Evolutionary conservation across 2,888 invertebrate genomes (phyloP).

Genomic region (Gymnosoma rotundatum): DNA sequence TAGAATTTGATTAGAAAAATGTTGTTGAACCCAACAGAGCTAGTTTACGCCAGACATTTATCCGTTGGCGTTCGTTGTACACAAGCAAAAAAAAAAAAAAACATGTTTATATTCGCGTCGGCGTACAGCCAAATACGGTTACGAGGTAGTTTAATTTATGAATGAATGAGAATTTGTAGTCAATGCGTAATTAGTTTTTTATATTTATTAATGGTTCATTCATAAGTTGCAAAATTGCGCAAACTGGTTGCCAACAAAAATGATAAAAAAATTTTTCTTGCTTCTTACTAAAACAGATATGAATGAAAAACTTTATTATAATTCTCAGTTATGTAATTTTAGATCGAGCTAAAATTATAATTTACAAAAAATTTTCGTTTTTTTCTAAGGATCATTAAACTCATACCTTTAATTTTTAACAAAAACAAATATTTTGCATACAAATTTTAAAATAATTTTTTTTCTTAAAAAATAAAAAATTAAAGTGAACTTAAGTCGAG

Average conservation of each 20-base stretch:
- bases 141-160: constrained; percentile 17
- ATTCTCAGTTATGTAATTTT: too few relatives aligned
- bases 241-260: constrained; percentile 20
- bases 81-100: not conserved
- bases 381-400: too few relatives aligned
- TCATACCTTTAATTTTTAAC: too few relatives aligned
- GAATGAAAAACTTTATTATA: too few relatives aligned
- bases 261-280: too few relatives aligned
- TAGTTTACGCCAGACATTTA: constrained; percentile 60
- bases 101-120: constrained; percentile 48
- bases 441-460: too few relatives aligned
- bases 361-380: too few relatives aligned
- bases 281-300: too few relatives aligned
- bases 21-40: constrained; percentile 63
- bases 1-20: constrained; percentile 46
- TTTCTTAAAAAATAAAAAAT: too few relatives aligned
- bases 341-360: too few relatives aligned
- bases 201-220: constrained; percentile 41
- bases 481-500: too few relatives aligned
- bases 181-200: not conserved
- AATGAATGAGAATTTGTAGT: constrained; percentile 33
- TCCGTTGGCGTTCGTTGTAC: constrained; percentile 61
- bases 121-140: constrained; percentile 33
- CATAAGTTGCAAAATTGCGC: constrained; percentile 46
- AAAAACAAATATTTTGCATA: too few relatives aligned